A percentile compares a stretch with the other conserved stretches of the same genome.
Evolutionary conservation across 2,113 vertebrate genomes (phyloP).

Genomic region (Tachycineta bicolor): DNA sequence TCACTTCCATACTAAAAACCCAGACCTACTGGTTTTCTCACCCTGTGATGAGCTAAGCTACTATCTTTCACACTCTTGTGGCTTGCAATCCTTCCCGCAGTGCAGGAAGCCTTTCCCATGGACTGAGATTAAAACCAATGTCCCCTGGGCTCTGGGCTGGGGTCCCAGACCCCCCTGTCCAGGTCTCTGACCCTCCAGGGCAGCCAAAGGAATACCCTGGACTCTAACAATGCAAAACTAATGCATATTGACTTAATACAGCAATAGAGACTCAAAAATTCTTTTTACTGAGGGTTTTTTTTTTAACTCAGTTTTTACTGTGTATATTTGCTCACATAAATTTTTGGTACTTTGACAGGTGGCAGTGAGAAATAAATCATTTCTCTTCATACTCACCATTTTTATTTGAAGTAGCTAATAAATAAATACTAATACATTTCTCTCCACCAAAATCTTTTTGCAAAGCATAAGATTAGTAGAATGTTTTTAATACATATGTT

Average conservation of each 20-base stretch:
- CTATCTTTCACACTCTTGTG: too few relatives aligned
- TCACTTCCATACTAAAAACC: too few relatives aligned
- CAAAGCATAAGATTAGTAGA: not conserved
- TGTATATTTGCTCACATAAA: accelerated
- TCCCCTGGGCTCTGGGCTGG: too few relatives aligned
- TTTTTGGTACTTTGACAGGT: not conserved
- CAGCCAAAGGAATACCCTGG: too few relatives aligned
- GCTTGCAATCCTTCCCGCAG: too few relatives aligned
- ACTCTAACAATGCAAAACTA: not conserved
- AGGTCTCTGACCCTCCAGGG: too few relatives aligned
- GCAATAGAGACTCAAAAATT: not conserved
- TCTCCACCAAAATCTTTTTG: not conserved
- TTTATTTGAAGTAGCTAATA: not conserved
- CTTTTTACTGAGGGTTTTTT: accelerated
- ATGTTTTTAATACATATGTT: accelerated
- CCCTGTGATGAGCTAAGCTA: too few relatives aligned
- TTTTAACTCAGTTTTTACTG: not conserved
- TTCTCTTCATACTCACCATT: not conserved
- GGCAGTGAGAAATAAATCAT: not conserved
- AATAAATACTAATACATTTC: not conserved
- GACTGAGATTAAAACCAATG: too few relatives aligned
- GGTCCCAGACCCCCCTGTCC: too few relatives aligned
- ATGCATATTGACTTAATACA: not conserved
- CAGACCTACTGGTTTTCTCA: too few relatives aligned
- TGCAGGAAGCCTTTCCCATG: too few relatives aligned